Evolutionary conservation across 2,888 invertebrate genomes (phyloP).

Genomic region (Hirtodrosophila alboralis): DNA sequence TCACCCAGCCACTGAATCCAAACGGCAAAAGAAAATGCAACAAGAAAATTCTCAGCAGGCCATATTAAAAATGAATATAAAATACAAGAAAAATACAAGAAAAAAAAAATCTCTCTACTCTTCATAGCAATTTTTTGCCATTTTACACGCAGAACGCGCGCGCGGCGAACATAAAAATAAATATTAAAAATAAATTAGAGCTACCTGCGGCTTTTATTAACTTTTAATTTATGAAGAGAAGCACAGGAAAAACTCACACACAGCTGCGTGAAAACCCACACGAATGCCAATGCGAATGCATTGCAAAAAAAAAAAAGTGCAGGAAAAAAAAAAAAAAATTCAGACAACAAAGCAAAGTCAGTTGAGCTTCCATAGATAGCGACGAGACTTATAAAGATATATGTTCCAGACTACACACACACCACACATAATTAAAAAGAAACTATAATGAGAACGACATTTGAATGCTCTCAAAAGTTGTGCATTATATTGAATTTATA

Average conservation of each 20-base stretch:
- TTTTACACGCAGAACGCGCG: conserved; percentile 65
- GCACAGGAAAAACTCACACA: conserved; percentile 45
- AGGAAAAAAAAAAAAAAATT: conserved; percentile 15
- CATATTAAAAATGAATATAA: conserved; percentile 64
- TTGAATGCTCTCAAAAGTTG: conserved; percentile 46
- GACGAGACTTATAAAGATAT: too few relatives aligned
- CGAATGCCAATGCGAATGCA: conserved; percentile 22
- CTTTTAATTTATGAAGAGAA: conserved; percentile 71
- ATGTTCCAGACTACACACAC: conserved; percentile 12
- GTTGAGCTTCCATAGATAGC: conserved; percentile 6
- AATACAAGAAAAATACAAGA: conserved; percentile 34
- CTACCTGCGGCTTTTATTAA: conserved; percentile 74
- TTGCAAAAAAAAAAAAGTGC: conserved; percentile 11
- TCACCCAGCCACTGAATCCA: conserved; percentile 45
- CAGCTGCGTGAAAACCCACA: conserved; percentile 36
- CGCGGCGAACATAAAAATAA: conserved; percentile 65
- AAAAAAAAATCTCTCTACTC: conserved; percentile 4
- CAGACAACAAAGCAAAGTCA: conserved; percentile 4
- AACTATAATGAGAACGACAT: conserved; percentile 48
- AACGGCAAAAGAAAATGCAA: conserved; percentile 1
- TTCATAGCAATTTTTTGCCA: conserved; percentile 35
- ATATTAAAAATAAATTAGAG: conserved; percentile 78
- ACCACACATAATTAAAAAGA: conserved; percentile 35
- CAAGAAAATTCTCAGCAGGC: conserved; percentile 28
- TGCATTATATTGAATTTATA: too few relatives aligned